Evolutionary conservation across 2,888 invertebrate genomes (phyloP), one percentile per base, ranked within the genome.

Genomic region (Ectropis crepuscularia): DNA sequence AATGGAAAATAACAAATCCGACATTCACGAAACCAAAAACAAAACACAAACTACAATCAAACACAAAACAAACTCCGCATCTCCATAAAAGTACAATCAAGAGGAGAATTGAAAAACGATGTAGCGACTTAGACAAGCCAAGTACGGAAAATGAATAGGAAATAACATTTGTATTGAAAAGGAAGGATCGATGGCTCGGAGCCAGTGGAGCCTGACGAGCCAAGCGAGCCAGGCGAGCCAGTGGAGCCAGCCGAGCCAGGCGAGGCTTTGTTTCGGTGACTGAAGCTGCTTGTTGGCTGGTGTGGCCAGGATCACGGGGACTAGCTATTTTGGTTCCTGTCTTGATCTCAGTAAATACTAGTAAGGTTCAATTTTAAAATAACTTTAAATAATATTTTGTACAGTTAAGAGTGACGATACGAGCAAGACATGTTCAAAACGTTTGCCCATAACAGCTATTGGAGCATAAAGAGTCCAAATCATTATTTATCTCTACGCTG

Each of bases 161-260:
- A 58, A 65, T 63, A 61, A 51, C 59, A 62, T 63, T 63, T 49
- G 57, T 59, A 65, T 68, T 61, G 57, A 65, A 68, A 61, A 58
- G 60, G n/a, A 59, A 62, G 63, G 65, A 65, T 65, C 65, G 66
- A 64, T 62, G 60, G 57, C 58, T 36, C 16, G 46, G 39, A 64
- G 62, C 55, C 67, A 57, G 12, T 51, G 62, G 62, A 57, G 61
- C 65, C 48, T 42, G 59, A 53, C 67, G 65, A 69, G 37, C 65
- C 69, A 68, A 67, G 69, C 69, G 63, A 67, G 74, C 51, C 49
- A 16, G n/a, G 48, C 11, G 6, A 16, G 12, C 39, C 9, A 0
- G 49, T n/a, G 50, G 11, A 5, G 48, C 12, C 12, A 12, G 38
- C 4, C 0, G 38, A 12, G 38, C 5, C 5, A 6, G 11, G 37